Evolutionary conservation across 1,140 invertebrate species (phyloP), one percentile per base, ranked within the genome.

Genomic region (Neodiprion lecontei): DNA sequence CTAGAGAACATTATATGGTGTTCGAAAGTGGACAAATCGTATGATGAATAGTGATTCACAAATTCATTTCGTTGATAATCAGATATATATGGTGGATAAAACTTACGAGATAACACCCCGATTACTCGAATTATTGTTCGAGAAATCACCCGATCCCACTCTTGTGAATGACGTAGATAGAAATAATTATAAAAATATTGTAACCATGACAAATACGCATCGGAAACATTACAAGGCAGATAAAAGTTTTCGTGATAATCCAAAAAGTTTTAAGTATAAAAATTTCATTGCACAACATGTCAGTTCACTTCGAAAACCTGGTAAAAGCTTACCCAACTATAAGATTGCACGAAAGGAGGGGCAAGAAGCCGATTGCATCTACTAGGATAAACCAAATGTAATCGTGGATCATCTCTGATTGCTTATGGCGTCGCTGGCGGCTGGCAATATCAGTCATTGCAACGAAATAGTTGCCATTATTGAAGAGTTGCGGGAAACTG

Each of bases 311-410:
- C 3, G 67, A 11, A 61, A 21, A 61, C 10, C 53, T 11, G 1
- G 10, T n/a, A 11, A 79, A 21, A 21, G 17, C 17, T 21, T 21
- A 21, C 17, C 17, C 17, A 21, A 21, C 17, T 21, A 21, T 21
- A 21, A 21, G 17, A 21, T 21, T 21, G 17, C 17, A 21, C 17
- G 17, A 21, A 21, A 21, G 17, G 17, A 21, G 17, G 17, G 17
- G 17, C 17, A 21, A 21, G 17, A 21, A 21, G 17, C 17, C 17
- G 17, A 21, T 74, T 80, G 82, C 76, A 79, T 79, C 67, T 85
- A 83, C 76, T 86, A 78, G 78, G 77, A 85, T 76, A 78, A 86
- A 79, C 76, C 80, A 28, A 83, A 85, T 75, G 84, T 86, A 76
- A 61, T 86, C 17, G 77, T 21, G 17, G 17, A 21, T 21, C 17